Base-by-base conservation (phyloP, 2,888 invertebrate genomes). In the Euspilapteryx auroguttella region DNA sequence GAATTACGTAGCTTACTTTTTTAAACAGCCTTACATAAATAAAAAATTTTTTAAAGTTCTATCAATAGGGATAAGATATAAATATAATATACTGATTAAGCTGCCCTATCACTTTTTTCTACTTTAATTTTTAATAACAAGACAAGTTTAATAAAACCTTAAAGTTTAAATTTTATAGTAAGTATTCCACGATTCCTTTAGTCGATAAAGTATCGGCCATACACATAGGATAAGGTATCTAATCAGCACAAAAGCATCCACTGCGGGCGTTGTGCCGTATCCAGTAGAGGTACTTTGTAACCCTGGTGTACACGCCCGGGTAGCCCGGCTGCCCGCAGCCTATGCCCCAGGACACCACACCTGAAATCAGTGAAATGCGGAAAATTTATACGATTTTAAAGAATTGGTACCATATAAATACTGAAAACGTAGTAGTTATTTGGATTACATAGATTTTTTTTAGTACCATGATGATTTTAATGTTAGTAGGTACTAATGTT, bases 281-380 rank as follows among this genome's bases (percentile, higher is more conserved):
- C 91, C 92, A 93, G 44, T 86, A 81, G 33, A 91, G 55, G 52
- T 89, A 92, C 41, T 86, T 82, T 1, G 88, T 88, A 21, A 92
- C 83, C 41, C 91, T 77, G 1, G 91, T 90, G 49, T 92, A 92
- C 2, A 92, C 89, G 1, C 92, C 92, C 0, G 90, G 90, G 51
- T 89, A 91, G 5, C 89, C 88, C 1, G 83, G 82, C 24, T 91
- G 79, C 1, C 89, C 91, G 46, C 92, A 92, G 9, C 92, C 92
- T 36, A 91, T 89, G 5, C 92, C 92, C 92, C 92, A 93, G 0
- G 91, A 91, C 0, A 92, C 91, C 12, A 92, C 79, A 10, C 87
- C 85, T 85, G 49, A 2, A 57, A 57, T 14, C 14, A 6, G 5
- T 24, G 5, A 24, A 4, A 25, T 1, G 29, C 14, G 32, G 34